A percentile compares a stretch with the other conserved stretches of the same genome.
These are phyloP conservation scores for Corythaixoides concolor DNA, from an alignment of 2,113 vertebrate species.

Conservation along the genomic window DNA sequence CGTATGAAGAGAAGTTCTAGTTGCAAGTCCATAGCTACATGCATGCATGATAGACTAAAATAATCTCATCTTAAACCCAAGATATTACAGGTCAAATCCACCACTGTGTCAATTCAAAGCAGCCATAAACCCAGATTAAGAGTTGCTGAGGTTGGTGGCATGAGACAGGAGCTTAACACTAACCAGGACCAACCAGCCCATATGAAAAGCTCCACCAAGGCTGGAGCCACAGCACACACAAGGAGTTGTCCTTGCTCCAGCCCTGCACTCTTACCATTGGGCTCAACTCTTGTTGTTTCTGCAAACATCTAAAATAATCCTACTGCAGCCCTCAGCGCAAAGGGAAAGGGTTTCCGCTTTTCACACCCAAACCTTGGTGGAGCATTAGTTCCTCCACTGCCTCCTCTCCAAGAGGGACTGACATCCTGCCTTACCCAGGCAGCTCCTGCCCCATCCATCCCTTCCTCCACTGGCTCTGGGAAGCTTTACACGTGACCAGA, in stretches of 20 bases:
- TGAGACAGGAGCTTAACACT: neutral
- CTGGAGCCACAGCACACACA: rapidly evolving
- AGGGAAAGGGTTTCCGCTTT: neutral
- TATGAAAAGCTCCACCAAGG: neutral
- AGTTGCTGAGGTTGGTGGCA: rapidly evolving
- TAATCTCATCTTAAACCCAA: rapidly evolving
- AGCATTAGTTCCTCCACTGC: neutral
- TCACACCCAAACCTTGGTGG: neutral
- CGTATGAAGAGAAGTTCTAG: neutral
- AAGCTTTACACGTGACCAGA: rapidly evolving
- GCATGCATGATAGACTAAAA: neutral
- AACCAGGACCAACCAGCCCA: neutral
- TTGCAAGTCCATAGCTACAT: neutral
- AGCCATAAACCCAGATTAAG: neutral
- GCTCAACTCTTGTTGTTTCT: neutral
- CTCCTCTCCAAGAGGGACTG: neutral
- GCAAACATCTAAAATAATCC: neutral
- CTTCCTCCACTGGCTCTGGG: rapidly evolving
- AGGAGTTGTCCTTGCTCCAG: neutral
- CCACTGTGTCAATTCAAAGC: neutral
- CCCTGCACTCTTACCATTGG: neutral
- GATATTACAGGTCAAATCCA: neutral
- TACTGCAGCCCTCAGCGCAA: neutral
- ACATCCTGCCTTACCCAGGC: neutral
- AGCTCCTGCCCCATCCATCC: neutral